phyloP scores from a whole-genome alignment of 2,797 vertebrate species.

The Chromis chromis region DNA sequence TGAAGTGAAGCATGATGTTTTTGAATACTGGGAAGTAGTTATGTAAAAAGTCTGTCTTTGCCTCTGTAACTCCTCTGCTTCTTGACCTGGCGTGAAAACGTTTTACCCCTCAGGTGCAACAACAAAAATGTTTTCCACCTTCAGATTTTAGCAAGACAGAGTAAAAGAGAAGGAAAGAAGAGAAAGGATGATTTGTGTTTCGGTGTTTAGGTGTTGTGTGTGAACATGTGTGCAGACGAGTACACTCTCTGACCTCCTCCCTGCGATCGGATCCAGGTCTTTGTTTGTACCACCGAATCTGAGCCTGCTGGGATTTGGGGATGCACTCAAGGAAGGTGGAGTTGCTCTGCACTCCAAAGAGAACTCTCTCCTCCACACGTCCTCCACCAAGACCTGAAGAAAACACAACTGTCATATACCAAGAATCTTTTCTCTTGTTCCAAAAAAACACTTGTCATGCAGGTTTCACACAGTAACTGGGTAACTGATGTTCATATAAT shows the following conservation, averaged over 20 bases:
- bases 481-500: neutral
- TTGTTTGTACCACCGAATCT: slow-evolving; percentile 83
- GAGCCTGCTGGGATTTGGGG: slow-evolving; percentile 96
- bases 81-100: slow-evolving; percentile 30
- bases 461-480: neutral
- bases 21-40: slow-evolving; percentile 34
- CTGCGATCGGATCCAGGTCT: slow-evolving; percentile 82
- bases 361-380: slow-evolving; percentile 91
- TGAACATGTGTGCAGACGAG: neutral
- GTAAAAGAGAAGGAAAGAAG: neutral
- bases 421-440: neutral
- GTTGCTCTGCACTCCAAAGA: slow-evolving; percentile 96
- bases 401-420: slow-evolving; percentile 8
- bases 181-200: neutral
- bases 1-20: slow-evolving; percentile 29
- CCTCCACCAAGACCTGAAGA: slow-evolving; percentile 85
- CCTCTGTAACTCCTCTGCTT: neutral
- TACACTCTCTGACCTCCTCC: slow-evolving; percentile 89
- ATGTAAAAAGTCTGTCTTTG: slow-evolving; percentile 32
- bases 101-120: slow-evolving; percentile 11
- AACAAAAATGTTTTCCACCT: slow-evolving; percentile 18
- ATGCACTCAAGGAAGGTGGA: slow-evolving; percentile 98
- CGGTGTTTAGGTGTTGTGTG: slow-evolving; percentile 2
- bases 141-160: slow-evolving; percentile 2
- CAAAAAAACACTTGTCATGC: neutral